Conservation (phyloP, 2,888 invertebrate genomes). For the Sarcophaga rosellei region DNA sequence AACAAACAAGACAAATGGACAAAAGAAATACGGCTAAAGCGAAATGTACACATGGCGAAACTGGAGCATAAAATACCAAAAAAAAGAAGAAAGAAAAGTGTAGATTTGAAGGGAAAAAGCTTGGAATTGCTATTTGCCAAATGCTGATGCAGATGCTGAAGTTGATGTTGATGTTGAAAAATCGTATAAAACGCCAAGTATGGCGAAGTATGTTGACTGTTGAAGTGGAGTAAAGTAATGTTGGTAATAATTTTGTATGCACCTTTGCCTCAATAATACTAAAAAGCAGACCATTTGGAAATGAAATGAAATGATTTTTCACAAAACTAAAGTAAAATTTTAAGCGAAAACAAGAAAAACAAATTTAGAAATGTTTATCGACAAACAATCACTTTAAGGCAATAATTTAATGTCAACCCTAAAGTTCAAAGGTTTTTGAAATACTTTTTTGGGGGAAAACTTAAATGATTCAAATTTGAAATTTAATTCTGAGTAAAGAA, state of each 20-base stretch:
- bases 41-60: slow-evolving; percentile 17
- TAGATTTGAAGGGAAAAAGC: slow-evolving; percentile 27
- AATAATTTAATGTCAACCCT: too few species aligned
- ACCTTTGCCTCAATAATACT: slow-evolving; percentile 14
- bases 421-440: too few species aligned
- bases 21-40: slow-evolving; percentile 47
- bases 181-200: slow-evolving; percentile 46
- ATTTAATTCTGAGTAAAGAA: too few species aligned
- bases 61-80: not conserved
- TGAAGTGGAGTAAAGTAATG: slow-evolving; percentile 47
- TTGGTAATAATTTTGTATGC: slow-evolving; percentile 51
- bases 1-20: slow-evolving; percentile 64
- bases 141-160: slow-evolving; percentile 20
- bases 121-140: slow-evolving; percentile 54
- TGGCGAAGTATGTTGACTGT: slow-evolving; percentile 48
- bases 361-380: too few species aligned
- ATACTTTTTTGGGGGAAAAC: too few species aligned
- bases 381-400: too few species aligned
- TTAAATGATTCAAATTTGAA: too few species aligned
- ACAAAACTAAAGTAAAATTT: not conserved
- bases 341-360: not conserved
- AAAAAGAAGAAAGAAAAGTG: slow-evolving; percentile 7
- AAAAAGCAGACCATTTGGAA: not conserved
- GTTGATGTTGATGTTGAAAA: not conserved
- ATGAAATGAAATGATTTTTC: not conserved